Evolutionary conservation across 1,140 invertebrate genomes (phyloP), one percentile per base, ranked within the genome.

Genomic region (Geopemphigus sp.): DNA sequence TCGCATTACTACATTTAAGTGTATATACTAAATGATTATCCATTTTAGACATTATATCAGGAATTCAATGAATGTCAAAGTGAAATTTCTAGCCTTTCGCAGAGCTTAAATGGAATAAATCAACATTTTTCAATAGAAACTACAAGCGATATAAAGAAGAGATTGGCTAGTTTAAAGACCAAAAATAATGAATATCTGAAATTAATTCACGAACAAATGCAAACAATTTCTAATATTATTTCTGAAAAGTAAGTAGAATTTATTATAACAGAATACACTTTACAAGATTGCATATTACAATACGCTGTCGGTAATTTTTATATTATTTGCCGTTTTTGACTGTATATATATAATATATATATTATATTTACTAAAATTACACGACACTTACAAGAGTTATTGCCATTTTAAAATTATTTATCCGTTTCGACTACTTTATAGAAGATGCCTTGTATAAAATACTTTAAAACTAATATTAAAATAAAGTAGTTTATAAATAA

Each of bases 61-160:
- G 92, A 93, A 83, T 89, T 95, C 82, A 92, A 91, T 0, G 91
- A 93, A 83, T 91, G 92, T 82, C 93, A 94, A 85, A 91, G 91
- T 0, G 92, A 94, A 84, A 85, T 95, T 14, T 92, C 94, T 47
- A 89, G 89, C 2, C 84, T 96, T 50, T 93, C 91, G 6, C 93
- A 95, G 85, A 89, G 88, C 80, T 91, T 91, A 57, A 94, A 96
- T 85, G 89, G 90, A 64, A 90, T 95, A 22, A 90, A 90, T 76
- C 90, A 93, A 82, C 89, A 89, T 81, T 86, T 95, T 63, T 89
- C 92, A 19, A 87, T 92, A 10, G 94, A 95, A 85, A 93, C 92
- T 5, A 91, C 90, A 19, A 78, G 29, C 29, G 56, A 78, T 29
- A 26, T 78, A 5, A 78, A 61, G 45, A 22, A 78, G 0, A 78